Evolutionary conservation across 2,797 vertebrate genomes (phyloP), one percentile per base, ranked within the genome.

Genomic region (Falco naumanni): DNA sequence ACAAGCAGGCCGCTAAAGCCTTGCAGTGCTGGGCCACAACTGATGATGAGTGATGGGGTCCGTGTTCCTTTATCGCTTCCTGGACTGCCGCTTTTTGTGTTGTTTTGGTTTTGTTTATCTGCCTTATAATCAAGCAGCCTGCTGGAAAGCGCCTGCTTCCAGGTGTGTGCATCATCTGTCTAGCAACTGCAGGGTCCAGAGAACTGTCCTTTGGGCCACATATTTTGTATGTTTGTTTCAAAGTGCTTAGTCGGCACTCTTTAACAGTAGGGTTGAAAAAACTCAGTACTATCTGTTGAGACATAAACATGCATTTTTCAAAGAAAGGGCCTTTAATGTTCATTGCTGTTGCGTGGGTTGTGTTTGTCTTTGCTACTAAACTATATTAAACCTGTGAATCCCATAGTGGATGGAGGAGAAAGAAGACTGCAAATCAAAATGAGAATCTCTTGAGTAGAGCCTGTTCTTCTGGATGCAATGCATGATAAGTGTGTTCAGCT

Each of bases 21-120:
- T 21, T 84, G 16, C 48, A 39, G 22, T n/a, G 9, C 33, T 83
- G 18, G 20, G 33, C 41, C 39, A 34, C 15, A 57, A 26, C 39
- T 84, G 13, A 20, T 31, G 18, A 60, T 65, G 59, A 65, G 6
- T 0, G 0, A 4, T 54, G 31, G n/a, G 43, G 25, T 14, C 60
- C 3, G 0, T 15, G 9, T 64, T 89, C 28, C 37, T 63, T 84
- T 87, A 29, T 60, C 3, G 1, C 25, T 71, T 90, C 43, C n/a
- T 86, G 11, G 19, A 41, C 33, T 53, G 17, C 31, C 84, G 39
- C 10, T 34, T 76, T 63, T 50, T 59, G 68, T 70, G 11, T 22
- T 84, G 8, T 34, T 66, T 41, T 34, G 14, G 5, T 87, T 69
- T 59, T 70, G 13, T 65, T 84, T 45, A 82, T 8, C 43, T 89